These are phyloP conservation scores for Leptobrachium ailaonicum DNA, from an alignment of 2,113 vertebrate genomes.

Conservation along the genomic window DNA sequence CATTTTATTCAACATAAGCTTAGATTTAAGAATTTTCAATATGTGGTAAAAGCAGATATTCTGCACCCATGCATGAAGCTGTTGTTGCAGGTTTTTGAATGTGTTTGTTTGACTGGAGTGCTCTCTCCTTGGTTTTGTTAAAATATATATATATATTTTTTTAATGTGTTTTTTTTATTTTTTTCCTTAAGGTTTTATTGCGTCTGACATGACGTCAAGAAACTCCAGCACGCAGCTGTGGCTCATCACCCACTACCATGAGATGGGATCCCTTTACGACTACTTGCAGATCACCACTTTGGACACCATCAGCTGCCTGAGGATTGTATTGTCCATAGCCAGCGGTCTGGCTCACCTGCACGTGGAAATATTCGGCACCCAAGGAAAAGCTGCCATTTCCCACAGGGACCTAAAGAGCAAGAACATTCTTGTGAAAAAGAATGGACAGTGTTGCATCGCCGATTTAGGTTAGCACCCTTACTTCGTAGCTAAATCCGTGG, in stretches of 20 bases:
- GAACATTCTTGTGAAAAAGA: constrained; percentile 96
- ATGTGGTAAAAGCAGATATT: too few species aligned
- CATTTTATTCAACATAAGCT: too few species aligned
- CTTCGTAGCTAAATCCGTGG: too few species aligned
- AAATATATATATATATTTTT: background rate
- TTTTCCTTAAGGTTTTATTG: constrained; percentile 83
- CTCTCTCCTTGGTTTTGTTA: too few species aligned
- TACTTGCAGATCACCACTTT: constrained; percentile 93
- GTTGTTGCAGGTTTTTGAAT: too few species aligned
- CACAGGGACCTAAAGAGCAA: constrained; percentile 98
- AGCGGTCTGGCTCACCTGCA: constrained; percentile 93
- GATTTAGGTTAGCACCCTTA: constrained; percentile 80
- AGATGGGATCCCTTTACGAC: constrained; percentile 95
- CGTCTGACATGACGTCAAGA: constrained; percentile 96
- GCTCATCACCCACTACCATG: constrained; percentile 97
- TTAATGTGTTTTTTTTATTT: background rate
- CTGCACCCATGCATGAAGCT: too few species aligned
- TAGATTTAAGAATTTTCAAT: too few species aligned
- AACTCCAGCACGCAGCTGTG: constrained; percentile 98
- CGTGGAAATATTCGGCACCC: constrained; percentile 97
- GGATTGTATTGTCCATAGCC: constrained; percentile 89
- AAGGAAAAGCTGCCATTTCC: constrained; percentile 95
- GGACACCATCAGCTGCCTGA: constrained; percentile 87
- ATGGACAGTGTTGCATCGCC: constrained; percentile 96
- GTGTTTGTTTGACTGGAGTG: too few species aligned